Conservation (phyloP, 2,797 vertebrate species). For the Eutrigla gurnardus region DNA sequence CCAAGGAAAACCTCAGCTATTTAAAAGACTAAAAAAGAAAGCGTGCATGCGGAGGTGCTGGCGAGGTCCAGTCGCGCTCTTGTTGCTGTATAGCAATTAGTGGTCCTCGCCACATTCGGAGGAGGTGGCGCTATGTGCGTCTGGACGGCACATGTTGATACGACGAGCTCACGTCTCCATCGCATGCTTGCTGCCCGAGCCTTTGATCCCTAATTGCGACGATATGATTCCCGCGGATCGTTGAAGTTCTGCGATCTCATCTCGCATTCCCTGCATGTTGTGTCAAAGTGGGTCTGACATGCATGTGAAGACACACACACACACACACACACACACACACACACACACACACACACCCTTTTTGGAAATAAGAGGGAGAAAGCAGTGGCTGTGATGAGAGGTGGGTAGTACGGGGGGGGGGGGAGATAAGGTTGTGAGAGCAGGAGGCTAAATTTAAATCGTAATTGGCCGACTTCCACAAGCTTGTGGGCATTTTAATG, state of each 20-base stretch:
- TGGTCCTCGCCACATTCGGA: constrained; percentile 68
- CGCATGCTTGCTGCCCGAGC: constrained; percentile 25
- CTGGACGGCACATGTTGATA: constrained; percentile 70
- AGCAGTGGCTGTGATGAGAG: constrained; percentile 57
- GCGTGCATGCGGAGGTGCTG: constrained; percentile 52
- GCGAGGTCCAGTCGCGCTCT: constrained; percentile 58
- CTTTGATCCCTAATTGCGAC: constrained; percentile 40
- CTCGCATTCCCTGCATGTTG: constrained; percentile 1
- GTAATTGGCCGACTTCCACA: constrained; percentile 99
- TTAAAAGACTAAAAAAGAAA: constrained; percentile 6
- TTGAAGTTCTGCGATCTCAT: neutral
- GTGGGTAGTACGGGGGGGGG: constrained; percentile 50
- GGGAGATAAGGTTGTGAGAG: constrained; percentile 74
- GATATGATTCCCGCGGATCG: constrained; percentile 18
- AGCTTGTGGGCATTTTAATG: constrained; percentile 99
- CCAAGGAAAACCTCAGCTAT: constrained; percentile 45
- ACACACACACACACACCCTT: constrained; percentile 27
- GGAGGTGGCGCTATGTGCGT: constrained; percentile 52
- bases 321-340: constrained; percentile 22
- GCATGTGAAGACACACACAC: constrained; percentile 16
- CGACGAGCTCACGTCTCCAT: constrained; percentile 26
- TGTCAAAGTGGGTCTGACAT: neutral
- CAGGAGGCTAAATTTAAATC: constrained; percentile 98
- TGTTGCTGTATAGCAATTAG: constrained; percentile 69
- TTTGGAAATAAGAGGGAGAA: constrained; percentile 32